Conservation (phyloP, 1,140 invertebrate species). For the Eupristina koningsbergeri region DNA sequence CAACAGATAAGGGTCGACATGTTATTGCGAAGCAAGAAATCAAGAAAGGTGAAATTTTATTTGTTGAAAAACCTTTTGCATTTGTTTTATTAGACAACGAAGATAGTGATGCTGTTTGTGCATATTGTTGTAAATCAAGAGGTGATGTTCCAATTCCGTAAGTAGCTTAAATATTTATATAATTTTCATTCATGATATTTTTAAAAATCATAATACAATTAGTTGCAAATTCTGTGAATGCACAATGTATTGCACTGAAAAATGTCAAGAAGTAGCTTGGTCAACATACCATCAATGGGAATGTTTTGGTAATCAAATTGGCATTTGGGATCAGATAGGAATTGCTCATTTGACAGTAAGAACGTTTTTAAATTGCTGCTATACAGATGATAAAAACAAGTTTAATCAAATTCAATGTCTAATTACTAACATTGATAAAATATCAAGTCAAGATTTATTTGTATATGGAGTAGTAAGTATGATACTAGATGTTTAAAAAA, state of each 20-base stretch:
- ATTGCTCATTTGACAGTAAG: constrained; percentile 84
- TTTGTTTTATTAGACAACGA: constrained; percentile 75
- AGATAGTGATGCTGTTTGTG: constrained; percentile 68
- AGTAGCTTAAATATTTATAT: constrained; percentile 58
- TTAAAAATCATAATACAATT: constrained; percentile 66
- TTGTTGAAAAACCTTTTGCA: constrained; percentile 82
- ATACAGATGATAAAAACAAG: constrained; percentile 61
- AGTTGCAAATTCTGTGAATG: constrained; percentile 79
- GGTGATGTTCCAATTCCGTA: constrained; percentile 71
- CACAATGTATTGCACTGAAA: constrained; percentile 78
- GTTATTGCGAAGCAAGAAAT: constrained; percentile 75
- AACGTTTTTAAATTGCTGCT: constrained; percentile 74
- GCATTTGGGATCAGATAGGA: constrained; percentile 80
- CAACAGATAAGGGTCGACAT: constrained; percentile 72
- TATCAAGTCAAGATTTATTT: constrained; percentile 66
- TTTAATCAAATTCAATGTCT: constrained; percentile 69
- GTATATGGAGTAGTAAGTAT: constrained; percentile 69
- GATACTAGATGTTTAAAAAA: constrained; percentile 58
- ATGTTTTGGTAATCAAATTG: constrained; percentile 78
- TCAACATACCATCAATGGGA: constrained; percentile 82
- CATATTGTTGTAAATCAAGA: constrained; percentile 75
- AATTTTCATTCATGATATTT: constrained; percentile 46
- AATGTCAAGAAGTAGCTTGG: constrained; percentile 78
- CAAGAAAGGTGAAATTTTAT: constrained; percentile 77
- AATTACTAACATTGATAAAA: constrained; percentile 70